Percentiles rank a stretch among this genome's conserved stretches.
Conservation (phyloP, 2,797 vertebrate genomes). For the Adrianichthys oophorus region DNA sequence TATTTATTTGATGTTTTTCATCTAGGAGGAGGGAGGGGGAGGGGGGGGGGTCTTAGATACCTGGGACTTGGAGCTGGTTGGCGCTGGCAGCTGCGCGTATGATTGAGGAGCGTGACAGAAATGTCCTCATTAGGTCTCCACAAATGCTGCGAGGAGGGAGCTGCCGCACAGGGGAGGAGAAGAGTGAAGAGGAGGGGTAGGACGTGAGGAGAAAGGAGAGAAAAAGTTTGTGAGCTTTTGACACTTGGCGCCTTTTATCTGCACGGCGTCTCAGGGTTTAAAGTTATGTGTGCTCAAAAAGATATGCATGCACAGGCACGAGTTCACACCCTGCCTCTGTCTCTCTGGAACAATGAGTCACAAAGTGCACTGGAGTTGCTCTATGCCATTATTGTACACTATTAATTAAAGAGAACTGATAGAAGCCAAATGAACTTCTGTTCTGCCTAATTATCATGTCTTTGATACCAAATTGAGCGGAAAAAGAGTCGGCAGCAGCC, state of each 20-base stretch:
- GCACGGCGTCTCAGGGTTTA: slow-evolving; percentile 66
- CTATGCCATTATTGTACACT: slow-evolving; percentile 72
- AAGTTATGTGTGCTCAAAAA: slow-evolving; percentile 67
- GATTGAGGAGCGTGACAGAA: slow-evolving; percentile 84
- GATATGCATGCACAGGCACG: slow-evolving; percentile 48
- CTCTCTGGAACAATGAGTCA: slow-evolving; percentile 24
- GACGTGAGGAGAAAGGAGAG: slow-evolving; percentile 50
- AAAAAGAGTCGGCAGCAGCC: slow-evolving; percentile 34
- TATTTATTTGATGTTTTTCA: slow-evolving; percentile 77
- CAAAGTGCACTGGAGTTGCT: slow-evolving; percentile 56
- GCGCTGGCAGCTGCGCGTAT: slow-evolving; percentile 68
- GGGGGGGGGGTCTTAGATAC: slow-evolving; percentile 71
- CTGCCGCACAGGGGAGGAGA: slow-evolving; percentile 48
- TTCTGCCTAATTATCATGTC: slow-evolving; percentile 82
- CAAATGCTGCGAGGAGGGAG: slow-evolving; percentile 72
- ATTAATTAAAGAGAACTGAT: slow-evolving; percentile 82
- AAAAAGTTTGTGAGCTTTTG: slow-evolving; percentile 78
- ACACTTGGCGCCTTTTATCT: slow-evolving; percentile 79
- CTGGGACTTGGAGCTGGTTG: slow-evolving; percentile 70
- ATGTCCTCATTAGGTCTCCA: slow-evolving; percentile 84
- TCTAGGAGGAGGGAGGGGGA: slow-evolving; percentile 36
- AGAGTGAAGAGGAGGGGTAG: slow-evolving; percentile 24
- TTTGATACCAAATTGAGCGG: slow-evolving; percentile 77
- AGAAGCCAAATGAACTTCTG: slow-evolving; percentile 77
- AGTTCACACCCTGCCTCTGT: slow-evolving; percentile 19